Base-by-base conservation (phyloP, 2,888 invertebrate species). In the Ceramica pisi region DNA sequence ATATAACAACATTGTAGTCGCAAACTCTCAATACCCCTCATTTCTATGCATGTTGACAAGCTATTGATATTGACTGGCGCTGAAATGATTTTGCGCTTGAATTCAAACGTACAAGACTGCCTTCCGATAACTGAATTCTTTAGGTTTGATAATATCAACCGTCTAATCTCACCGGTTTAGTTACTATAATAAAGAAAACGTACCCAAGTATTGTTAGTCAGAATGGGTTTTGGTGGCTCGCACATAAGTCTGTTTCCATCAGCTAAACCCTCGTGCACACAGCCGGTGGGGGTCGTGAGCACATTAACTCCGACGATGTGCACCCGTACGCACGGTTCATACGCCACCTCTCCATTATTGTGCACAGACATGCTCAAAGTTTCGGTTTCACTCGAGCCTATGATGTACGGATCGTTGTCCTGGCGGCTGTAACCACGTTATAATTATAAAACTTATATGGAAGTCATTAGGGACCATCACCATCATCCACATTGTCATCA, bases 341-440 rank as follows among this genome's bases (percentile, higher is more conserved):
- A 93, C 2, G 94, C 93, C 0, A 89, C 86, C 48, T 93, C 92
- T 0, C 92, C 92, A 0, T 59, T 46, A 70, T 94, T 95, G 0
- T 0, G 5, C 0, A 94, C 72, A 0, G 6, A 16, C 1, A 93
- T 57, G 0, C 26, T 35, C 0, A 92, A 66, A 0, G 12, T 63
- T 46, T 91, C 90, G 0, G 19, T 71, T 1, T 78, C 64, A 2
- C 87, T 83, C 0, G 93, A 91, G 0, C 94, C 94, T 19, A 91
- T 87, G 41, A 83, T 35, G 67, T 93, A 92, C 57, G 64, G 67
- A 6, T 38, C 0, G 1, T 7, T 1, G 1, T 2, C 8, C 4
- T 41, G 5, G 0, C 60, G 48, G 1, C 77, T 79, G 53, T 14
- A 67, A 61, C 23, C 2, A 46, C 1, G 8, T 19, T 0, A 55